Evolutionary conservation across 2,797 vertebrate genomes (phyloP).

Genomic region (Dipus sagitta): DNA sequence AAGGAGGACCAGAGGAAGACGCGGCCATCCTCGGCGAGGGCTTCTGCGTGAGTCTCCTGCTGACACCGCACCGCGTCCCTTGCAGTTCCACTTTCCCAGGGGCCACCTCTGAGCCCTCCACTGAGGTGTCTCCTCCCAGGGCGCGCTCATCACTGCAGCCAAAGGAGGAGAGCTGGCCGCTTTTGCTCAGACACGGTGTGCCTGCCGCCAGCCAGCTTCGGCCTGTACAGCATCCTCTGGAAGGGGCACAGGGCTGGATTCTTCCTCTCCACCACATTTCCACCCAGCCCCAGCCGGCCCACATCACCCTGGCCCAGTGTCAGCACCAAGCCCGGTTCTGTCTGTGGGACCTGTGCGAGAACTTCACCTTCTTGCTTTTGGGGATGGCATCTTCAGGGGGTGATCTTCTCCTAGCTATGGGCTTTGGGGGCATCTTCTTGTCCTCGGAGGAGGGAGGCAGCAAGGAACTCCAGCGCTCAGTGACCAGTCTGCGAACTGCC

Average conservation of each 20-base stretch:
- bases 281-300: conserved; percentile 96
- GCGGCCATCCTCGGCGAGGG: conserved; percentile 92
- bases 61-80: conserved; percentile 94
- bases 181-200: conserved; percentile 95
- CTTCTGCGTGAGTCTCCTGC: conserved; percentile 97
- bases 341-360: conserved; percentile 93
- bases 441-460: conserved; percentile 37
- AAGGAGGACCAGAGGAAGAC: conserved; percentile 97
- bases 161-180: conserved; percentile 95
- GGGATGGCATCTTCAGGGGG: conserved; percentile 81
- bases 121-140: conserved; percentile 93
- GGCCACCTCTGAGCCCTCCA: conserved; percentile 91
- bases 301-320: conserved; percentile 97
- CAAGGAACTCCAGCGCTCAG: conserved; percentile 52
- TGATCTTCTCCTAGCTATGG: conserved; percentile 88
- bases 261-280: conserved; percentile 94
- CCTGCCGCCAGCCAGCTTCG: conserved; percentile 92
- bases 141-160: conserved; percentile 98
- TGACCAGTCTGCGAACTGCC: conserved; percentile 70
- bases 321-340: conserved; percentile 93
- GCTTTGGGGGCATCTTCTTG: conserved; percentile 92
- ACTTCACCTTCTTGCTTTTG: conserved; percentile 89
- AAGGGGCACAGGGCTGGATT: conserved; percentile 93
- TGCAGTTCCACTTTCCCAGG: conserved; percentile 92
- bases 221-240: conserved; percentile 94